Evolutionary conservation across 2,797 vertebrate species (phyloP).

Genomic region (Catostomus latipinnis): DNA sequence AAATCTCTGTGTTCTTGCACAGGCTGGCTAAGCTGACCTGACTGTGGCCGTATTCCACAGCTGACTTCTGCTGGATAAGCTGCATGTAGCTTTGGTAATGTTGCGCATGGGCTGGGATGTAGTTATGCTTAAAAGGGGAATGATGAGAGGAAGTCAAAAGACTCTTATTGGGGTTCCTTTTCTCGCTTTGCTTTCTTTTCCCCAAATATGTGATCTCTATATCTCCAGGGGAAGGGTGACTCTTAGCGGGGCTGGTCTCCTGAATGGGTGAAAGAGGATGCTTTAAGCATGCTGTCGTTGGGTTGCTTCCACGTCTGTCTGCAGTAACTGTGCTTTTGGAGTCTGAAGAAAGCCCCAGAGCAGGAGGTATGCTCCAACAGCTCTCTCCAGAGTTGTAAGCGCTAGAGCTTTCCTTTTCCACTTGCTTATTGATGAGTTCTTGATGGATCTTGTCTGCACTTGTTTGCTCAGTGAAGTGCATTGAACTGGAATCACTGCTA

Average conservation of each 20-base stretch:
- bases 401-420: constrained; percentile 94
- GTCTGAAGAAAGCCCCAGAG: constrained; percentile 87
- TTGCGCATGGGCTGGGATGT: constrained; percentile 94
- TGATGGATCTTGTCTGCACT: constrained; percentile 83
- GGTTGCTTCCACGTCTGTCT: constrained; percentile 50
- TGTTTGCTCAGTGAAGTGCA: constrained; percentile 74
- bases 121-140: constrained; percentile 90
- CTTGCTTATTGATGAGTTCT: constrained; percentile 88
- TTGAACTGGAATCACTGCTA: neutral
- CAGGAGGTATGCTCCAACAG: constrained; percentile 91
- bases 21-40: constrained; percentile 92
- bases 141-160: constrained; percentile 30
- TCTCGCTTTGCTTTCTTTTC: constrained; percentile 46
- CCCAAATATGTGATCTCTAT: constrained; percentile 69
- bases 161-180: constrained; percentile 60
- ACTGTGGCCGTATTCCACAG: constrained; percentile 94
- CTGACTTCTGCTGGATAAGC: constrained; percentile 95
- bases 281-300: constrained; percentile 61
- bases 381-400: constrained; percentile 96
- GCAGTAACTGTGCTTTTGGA: constrained; percentile 66
- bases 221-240: constrained; percentile 67
- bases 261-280: constrained; percentile 76
- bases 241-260: constrained; percentile 72
- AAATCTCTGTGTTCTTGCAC: constrained; percentile 81
- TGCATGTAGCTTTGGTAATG: constrained; percentile 99